phyloP scores from a whole-genome alignment of 2,797 vertebrate genomes.

The Tokudaia tokunoshimensis region DNA sequence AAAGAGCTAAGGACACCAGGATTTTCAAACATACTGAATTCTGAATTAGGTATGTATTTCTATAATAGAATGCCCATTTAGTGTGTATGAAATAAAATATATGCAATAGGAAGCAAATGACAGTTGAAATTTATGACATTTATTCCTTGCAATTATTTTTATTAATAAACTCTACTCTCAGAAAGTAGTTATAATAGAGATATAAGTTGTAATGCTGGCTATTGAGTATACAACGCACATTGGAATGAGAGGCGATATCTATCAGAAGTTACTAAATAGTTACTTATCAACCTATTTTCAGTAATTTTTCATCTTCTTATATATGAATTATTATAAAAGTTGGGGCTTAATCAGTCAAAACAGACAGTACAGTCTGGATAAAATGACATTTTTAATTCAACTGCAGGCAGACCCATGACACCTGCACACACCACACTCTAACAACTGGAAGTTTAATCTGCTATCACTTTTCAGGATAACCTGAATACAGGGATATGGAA shows the following conservation, averaged over 20 bases:
- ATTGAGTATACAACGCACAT: not conserved
- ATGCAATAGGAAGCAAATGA: not conserved
- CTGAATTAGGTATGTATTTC: not conserved
- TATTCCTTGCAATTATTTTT: not conserved
- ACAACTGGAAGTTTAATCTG: fast-evolving
- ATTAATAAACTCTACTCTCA: not conserved
- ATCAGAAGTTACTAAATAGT: not conserved
- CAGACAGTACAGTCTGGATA: not conserved
- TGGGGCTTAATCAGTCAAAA: not conserved
- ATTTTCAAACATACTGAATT: not conserved
- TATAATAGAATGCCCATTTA: not conserved
- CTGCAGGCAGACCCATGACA: not conserved
- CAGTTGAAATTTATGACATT: not conserved
- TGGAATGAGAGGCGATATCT: not conserved
- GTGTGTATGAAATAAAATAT: not conserved
- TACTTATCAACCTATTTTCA: not conserved
- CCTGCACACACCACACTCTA: not conserved
- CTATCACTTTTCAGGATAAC: fast-evolving
- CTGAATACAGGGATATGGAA: fast-evolving
- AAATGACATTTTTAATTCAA: not conserved
- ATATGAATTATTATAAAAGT: not conserved
- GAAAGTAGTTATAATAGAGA: not conserved
- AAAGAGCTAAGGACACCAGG: not conserved
- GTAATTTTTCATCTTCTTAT: not conserved
- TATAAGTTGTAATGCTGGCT: not conserved